A percentile compares a stretch with the other conserved stretches of the same genome.
Conservation (phyloP, 2,113 vertebrate genomes). For the Hypomesus transpacificus region DNA sequence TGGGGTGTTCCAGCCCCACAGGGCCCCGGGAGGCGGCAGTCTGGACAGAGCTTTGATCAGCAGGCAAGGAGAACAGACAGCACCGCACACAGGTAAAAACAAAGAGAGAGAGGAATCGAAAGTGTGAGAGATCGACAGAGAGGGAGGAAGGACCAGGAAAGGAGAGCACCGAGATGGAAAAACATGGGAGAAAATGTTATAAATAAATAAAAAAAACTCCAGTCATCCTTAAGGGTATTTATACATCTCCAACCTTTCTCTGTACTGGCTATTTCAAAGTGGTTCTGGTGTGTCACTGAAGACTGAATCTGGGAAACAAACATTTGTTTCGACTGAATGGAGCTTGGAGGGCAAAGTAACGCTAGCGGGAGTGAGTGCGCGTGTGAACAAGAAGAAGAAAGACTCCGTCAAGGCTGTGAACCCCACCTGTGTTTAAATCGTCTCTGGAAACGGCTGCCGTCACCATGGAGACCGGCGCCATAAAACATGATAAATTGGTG, state of each 20-base stretch:
- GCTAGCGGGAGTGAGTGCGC: neutral
- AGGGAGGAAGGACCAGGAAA: constrained; percentile 12
- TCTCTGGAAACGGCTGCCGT: constrained; percentile 14
- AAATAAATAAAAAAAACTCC: too few relatives aligned
- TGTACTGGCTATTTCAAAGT: too few relatives aligned
- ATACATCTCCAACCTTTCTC: too few relatives aligned
- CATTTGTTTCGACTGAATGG: too few relatives aligned
- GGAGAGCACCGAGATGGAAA: constrained; percentile 9
- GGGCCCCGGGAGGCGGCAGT: neutral
- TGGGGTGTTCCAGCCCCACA: too few relatives aligned
- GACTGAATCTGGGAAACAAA: too few relatives aligned
- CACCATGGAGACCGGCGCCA: constrained; percentile 36
- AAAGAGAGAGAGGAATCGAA: neutral
- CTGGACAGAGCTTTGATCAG: constrained; percentile 16
- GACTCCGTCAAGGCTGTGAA: constrained; percentile 29
- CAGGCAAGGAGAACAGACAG: neutral
- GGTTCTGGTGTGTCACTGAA: too few relatives aligned
- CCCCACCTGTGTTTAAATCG: constrained; percentile 22
- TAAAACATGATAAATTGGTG: constrained; percentile 2
- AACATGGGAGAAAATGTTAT: neutral
- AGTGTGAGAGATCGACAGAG: neutral
- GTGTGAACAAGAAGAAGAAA: neutral
- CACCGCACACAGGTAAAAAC: too few relatives aligned
- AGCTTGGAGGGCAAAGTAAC: too few relatives aligned
- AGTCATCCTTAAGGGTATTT: too few relatives aligned